Base-by-base conservation (phyloP, 2,113 vertebrate species). In the Clarias magur region DNA sequence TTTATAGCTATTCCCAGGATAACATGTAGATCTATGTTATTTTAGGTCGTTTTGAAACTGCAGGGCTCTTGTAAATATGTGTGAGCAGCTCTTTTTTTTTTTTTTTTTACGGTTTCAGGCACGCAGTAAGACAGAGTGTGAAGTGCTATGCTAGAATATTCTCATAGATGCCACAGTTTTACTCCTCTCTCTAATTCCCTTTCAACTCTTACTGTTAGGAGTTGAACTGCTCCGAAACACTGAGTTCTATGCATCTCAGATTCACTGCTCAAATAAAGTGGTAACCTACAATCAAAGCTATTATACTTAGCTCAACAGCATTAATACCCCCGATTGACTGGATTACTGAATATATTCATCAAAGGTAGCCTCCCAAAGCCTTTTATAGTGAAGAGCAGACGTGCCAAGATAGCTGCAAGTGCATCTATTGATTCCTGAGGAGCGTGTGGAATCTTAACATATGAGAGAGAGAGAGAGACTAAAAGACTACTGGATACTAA, bases 301-400 rank as follows among this genome's bases (percentile, higher is more conserved):
- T 82, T 89, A 88, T 56, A 83, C 17, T 83, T 89, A 86, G 87
- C 65, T 80, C 88, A 89, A 75, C 80, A 86, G 25, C 85, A 82
- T 91, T 83, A 88, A 81, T 78, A 87, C 85, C 72, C 87, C 10
- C 63, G 60, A 88, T 84, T 72, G 79, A 86, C 83, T 68, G 84
- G 62, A 68, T 89, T 88, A 89, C 84, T 86, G 80, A 90, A 73
- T 80, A 78, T 86, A 85, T 90, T 78, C 80, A 86, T 91, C 84
- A 91, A 90, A 90, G 84, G 59, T 62, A 68, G 89, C n/a, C 84
- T 87, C 76, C n/a, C 30, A 30, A 48, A 84, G 63, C 80, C 82
- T 88, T 85, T 48, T 68, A 23, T 21, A 81, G 67, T 65, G 60
- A 53, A 42, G 80, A 79, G n/a, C 60, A 72, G 76, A 30, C n/a